These are phyloP conservation scores for Malthinus seriepunctatus DNA, from an alignment of 2,888 invertebrate species.

Conservation along the genomic window DNA sequence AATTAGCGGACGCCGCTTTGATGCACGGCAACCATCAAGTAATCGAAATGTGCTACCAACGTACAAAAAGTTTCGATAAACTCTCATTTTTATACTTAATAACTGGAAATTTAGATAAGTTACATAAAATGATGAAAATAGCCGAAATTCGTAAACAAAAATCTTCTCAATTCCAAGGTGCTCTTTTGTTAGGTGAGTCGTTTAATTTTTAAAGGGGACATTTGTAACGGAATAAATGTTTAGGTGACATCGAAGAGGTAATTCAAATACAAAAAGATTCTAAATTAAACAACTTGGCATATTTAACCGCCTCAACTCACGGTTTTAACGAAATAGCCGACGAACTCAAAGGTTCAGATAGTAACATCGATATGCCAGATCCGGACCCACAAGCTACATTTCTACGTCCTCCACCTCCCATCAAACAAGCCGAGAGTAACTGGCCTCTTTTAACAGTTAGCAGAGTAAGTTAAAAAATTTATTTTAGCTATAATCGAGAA, in stretches of 20 bases:
- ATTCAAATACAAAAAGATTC: conserved; percentile 80
- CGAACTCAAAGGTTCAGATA: conserved; percentile 64
- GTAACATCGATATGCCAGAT: conserved; percentile 62
- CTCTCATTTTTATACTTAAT: conserved; percentile 96
- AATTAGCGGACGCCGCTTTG: conserved; percentile 90
- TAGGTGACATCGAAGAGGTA: conserved; percentile 91
- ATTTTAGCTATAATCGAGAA: too few species aligned
- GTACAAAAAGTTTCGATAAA: conserved; percentile 99
- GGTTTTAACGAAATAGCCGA: conserved; percentile 82
- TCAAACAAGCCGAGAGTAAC: conserved; percentile 89
- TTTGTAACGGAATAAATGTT: conserved; percentile 56
- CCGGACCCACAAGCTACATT: conserved; percentile 75
- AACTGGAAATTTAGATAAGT: conserved; percentile 96
- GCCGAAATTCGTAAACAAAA: conserved; percentile 97
- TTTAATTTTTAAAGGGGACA: too few species aligned
- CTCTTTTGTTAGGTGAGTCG: conserved; percentile 68
- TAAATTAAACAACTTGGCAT: conserved; percentile 82
- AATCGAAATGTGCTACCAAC: conserved; percentile 99
- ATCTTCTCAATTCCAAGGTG: conserved; percentile 96
- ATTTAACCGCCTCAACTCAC: conserved; percentile 93
- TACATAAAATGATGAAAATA: conserved; percentile 98
- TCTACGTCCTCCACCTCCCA: conserved; percentile 86
- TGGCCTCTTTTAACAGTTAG: conserved; percentile 97
- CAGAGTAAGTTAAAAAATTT: conserved; percentile 63
- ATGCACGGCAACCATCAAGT: conserved; percentile 93